Conservation (phyloP, 2,888 invertebrate species). For the Leptopilina drosophilae region DNA sequence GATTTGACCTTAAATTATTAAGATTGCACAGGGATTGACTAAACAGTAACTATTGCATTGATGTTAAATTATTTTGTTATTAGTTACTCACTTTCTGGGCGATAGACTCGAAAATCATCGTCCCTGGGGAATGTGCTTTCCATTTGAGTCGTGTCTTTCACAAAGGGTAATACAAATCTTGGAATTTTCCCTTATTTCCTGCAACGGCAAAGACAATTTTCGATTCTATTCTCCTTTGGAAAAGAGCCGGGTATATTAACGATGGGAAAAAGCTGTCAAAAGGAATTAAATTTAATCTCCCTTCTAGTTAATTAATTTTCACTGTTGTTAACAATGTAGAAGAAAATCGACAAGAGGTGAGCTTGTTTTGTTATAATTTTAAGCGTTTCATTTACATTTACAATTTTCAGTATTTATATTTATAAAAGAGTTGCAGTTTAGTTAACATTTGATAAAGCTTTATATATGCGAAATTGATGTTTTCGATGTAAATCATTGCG, state of each 20-base stretch:
- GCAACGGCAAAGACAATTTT: slow-evolving; percentile 15
- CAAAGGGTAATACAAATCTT: slow-evolving; percentile 41
- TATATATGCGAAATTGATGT: neutral
- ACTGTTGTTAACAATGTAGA: neutral
- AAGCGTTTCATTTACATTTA: too few relatives aligned
- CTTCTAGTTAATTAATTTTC: neutral
- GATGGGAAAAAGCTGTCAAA: slow-evolving; percentile 4
- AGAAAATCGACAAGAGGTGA: neutral
- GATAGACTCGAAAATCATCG: slow-evolving; percentile 28
- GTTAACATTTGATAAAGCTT: too few relatives aligned
- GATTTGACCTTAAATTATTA: too few relatives aligned
- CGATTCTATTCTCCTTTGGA: neutral
- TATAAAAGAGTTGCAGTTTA: too few relatives aligned
- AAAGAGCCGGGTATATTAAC: slow-evolving; percentile 15
- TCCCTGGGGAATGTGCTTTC: slow-evolving; percentile 28
- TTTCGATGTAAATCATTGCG: neutral
- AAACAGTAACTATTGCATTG: too few relatives aligned
- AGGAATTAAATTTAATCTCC: slow-evolving; percentile 22
- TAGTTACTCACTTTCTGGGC: slow-evolving; percentile 10
- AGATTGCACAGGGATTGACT: too few relatives aligned
- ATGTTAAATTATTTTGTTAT: neutral
- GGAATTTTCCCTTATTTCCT: slow-evolving; percentile 30
- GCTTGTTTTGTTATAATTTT: too few relatives aligned
- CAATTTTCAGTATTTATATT: too few relatives aligned
- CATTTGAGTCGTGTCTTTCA: slow-evolving; percentile 35